A percentile compares a stretch with the other conserved stretches of the same genome.
These are phyloP conservation scores for Hesperia comma DNA, from an alignment of 2,888 invertebrate species.

Conservation along the genomic window DNA sequence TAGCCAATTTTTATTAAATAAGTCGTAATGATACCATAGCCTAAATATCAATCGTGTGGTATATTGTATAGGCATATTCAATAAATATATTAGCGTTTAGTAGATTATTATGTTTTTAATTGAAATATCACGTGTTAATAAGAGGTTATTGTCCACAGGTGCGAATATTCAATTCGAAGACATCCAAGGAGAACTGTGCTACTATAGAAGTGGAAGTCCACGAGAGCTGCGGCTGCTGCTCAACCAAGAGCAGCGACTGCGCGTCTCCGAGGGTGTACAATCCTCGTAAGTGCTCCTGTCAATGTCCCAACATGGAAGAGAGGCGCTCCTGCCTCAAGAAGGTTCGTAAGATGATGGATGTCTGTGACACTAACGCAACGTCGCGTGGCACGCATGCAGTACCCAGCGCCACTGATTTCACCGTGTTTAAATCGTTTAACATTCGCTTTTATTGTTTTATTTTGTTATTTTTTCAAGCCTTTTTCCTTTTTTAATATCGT, in stretches of 20 bases:
- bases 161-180: constrained; percentile 69
- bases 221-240: constrained; percentile 70
- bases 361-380: constrained; percentile 65
- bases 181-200: constrained; percentile 69
- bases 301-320: constrained; percentile 74
- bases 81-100: no score
- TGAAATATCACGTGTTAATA: not conserved
- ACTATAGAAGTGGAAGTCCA: constrained; percentile 71
- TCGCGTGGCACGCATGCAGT: constrained; percentile 57
- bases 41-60: no score
- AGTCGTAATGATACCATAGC: no score
- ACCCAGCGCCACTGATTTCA: constrained; percentile 35
- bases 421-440: constrained; percentile 44
- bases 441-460: constrained; percentile 46
- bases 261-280: constrained; percentile 64
- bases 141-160: constrained; percentile 56
- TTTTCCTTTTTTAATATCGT: constrained; percentile 15
- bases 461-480: constrained; percentile 33
- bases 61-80: no score
- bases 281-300: constrained; percentile 80
- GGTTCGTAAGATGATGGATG: constrained; percentile 82
- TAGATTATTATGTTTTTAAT: not conserved
- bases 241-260: constrained; percentile 59
- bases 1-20: no score
- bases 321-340: constrained; percentile 70